phyloP scores from a whole-genome alignment of 2,113 vertebrate genomes.

The Pachyramphus minor region DNA sequence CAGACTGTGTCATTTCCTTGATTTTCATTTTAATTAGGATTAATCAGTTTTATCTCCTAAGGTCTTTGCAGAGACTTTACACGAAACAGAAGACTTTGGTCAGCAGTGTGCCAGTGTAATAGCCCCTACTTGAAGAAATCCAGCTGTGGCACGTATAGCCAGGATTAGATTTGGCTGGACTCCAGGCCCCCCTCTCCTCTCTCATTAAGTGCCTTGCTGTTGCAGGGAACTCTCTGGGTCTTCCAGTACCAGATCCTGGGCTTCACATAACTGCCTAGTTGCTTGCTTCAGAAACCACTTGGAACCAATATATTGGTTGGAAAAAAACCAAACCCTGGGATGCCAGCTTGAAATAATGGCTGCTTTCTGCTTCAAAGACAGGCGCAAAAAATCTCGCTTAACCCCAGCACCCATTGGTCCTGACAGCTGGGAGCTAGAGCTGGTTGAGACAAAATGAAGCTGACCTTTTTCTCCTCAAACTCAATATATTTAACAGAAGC shows the following conservation, averaged over 20 bases:
- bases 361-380: not conserved
- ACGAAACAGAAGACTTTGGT: constrained; percentile 15
- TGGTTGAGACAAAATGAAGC: not conserved
- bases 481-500: not conserved
- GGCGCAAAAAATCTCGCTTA: not conserved
- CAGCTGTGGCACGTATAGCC: not conserved
- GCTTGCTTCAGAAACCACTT: not conserved
- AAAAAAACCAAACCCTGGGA: not conserved
- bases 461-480: not conserved
- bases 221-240: not conserved
- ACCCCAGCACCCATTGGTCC: not conserved
- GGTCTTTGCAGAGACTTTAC: constrained; percentile 35
- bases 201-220: not conserved
- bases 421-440: not conserved
- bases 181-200: not conserved
- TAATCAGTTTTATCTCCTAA: constrained; percentile 60
- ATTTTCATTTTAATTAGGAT: constrained; percentile 65
- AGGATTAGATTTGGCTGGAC: not conserved
- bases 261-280: not conserved
- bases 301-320: not conserved
- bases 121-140: constrained; percentile 25
- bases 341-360: not conserved
- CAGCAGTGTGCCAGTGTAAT: constrained; percentile 26
- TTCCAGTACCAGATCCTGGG: not conserved
- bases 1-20: constrained; percentile 59